These are phyloP conservation scores for Cataglyphis rosenhaueri DNA, from an alignment of 2,888 invertebrate species.

Conservation along the genomic window DNA sequence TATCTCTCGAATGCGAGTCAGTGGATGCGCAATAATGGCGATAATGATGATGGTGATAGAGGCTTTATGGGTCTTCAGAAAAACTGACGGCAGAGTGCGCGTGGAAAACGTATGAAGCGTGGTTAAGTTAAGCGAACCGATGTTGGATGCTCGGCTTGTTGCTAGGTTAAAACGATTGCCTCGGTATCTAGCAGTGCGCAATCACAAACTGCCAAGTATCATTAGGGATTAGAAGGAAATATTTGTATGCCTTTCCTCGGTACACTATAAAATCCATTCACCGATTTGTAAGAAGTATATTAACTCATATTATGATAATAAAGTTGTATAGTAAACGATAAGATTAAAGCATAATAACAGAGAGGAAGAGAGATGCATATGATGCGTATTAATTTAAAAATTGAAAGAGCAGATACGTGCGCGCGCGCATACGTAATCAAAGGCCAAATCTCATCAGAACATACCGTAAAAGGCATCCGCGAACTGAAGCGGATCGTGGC, in stretches of 20 bases:
- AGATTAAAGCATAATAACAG: neutral
- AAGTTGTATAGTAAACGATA: neutral
- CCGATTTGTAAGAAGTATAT: neutral
- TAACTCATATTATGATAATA: neutral
- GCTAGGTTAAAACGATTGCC: conserved; percentile 61
- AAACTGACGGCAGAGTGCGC: conserved; percentile 67
- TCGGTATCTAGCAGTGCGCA: conserved; percentile 26
- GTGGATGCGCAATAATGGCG: conserved; percentile 74
- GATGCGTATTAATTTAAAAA: neutral
- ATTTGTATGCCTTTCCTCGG: neutral
- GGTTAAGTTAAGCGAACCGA: conserved; percentile 62
- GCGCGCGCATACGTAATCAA: conserved; percentile 13
- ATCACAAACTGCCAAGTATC: conserved; percentile 17
- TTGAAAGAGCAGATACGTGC: conserved; percentile 5
- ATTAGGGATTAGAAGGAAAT: conserved; percentile 32
- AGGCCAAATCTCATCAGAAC: neutral
- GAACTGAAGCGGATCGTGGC: conserved; percentile 11
- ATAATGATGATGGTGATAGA: conserved; percentile 76
- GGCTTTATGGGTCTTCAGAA: conserved; percentile 72
- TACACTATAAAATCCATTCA: neutral
- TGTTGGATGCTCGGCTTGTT: conserved; percentile 55
- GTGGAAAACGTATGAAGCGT: conserved; percentile 68
- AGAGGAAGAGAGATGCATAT: neutral
- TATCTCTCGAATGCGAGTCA: conserved; percentile 69
- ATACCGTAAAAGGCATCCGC: conserved; percentile 1